Evolutionary conservation across 2,888 invertebrate species (phyloP).

Genomic region (Xylota segnis): DNA sequence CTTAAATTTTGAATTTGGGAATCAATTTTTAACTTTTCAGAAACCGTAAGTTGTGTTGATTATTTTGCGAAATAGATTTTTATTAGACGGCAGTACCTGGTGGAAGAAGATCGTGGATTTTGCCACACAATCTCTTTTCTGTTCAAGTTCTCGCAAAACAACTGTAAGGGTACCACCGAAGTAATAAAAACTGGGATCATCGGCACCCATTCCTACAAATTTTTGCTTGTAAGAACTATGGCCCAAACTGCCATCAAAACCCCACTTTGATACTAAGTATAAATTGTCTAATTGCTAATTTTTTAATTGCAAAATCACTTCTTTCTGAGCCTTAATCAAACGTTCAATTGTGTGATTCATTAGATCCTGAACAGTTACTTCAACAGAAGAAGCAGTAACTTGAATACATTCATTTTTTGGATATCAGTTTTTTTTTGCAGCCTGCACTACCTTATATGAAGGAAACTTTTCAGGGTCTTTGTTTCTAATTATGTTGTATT

Average conservation of each 20-base stretch:
- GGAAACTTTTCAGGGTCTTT: conserved; percentile 8
- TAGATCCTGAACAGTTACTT: conserved; percentile 3
- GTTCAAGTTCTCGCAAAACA: not conserved
- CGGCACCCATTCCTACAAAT: conserved; percentile 5
- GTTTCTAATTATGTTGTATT: conserved; percentile 3
- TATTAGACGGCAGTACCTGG: not conserved
- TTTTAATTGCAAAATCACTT: not conserved
- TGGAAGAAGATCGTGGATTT: too few relatives aligned
- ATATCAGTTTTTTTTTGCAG: not conserved
- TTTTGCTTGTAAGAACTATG: conserved; percentile 14
- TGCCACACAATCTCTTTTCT: not conserved
- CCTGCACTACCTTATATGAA: not conserved
- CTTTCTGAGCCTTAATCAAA: not conserved
- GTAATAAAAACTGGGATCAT: conserved; percentile 19
- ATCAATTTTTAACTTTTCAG: not conserved
- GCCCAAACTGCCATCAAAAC: not conserved
- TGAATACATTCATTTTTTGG: not conserved
- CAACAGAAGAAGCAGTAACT: not conserved
- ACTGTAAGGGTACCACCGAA: conserved; percentile 1
- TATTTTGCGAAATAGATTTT: not conserved
- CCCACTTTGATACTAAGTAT: not conserved
- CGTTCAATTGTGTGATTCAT: conserved; percentile 4
- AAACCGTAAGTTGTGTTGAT: not conserved
- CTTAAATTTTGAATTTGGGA: not conserved
- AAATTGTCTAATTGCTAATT: not conserved